A percentile compares a stretch with the other conserved stretches of the same genome.
These are phyloP conservation scores for Benthosema pterotum DNA, from an alignment of 2,797 vertebrate species.

Conservation along the genomic window DNA sequence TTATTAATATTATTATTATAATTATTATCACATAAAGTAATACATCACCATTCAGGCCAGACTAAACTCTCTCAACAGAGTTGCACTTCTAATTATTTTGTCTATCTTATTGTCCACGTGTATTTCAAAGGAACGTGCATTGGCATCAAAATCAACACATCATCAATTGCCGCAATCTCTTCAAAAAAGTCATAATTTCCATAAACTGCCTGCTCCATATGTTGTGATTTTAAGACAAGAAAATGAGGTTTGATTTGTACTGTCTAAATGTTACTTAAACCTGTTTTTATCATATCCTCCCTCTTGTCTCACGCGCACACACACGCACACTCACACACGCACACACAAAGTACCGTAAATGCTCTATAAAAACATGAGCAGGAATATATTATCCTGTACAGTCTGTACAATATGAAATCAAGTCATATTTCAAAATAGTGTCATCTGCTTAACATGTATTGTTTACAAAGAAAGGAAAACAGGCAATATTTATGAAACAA, in stretches of 20 bases:
- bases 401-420: constrained; percentile 82
- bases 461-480: constrained; percentile 81
- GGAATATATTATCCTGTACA: constrained; percentile 75
- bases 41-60: constrained; percentile 54
- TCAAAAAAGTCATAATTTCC: constrained; percentile 61
- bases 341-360: constrained; percentile 48
- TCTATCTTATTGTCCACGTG: constrained; percentile 48
- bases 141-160: constrained; percentile 48
- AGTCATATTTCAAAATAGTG: constrained; percentile 83
- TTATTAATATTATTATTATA: constrained; percentile 41
- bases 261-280: constrained; percentile 62
- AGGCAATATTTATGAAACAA: constrained; percentile 79
- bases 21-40: constrained; percentile 55
- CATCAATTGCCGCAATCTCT: constrained; percentile 56
- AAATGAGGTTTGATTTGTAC: constrained; percentile 68
- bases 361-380: constrained; percentile 79
- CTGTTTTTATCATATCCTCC: constrained; percentile 45
- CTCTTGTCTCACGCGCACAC: constrained; percentile 10
- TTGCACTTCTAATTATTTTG: constrained; percentile 56
- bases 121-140: constrained; percentile 53
- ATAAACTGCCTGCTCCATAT: constrained; percentile 60
- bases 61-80: constrained; percentile 47
- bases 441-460: constrained; percentile 79
- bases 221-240: constrained; percentile 65
- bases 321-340: constrained; percentile 51